phyloP scores from a whole-genome alignment of 2,888 invertebrate genomes.

The Mythimna ferrago region DNA sequence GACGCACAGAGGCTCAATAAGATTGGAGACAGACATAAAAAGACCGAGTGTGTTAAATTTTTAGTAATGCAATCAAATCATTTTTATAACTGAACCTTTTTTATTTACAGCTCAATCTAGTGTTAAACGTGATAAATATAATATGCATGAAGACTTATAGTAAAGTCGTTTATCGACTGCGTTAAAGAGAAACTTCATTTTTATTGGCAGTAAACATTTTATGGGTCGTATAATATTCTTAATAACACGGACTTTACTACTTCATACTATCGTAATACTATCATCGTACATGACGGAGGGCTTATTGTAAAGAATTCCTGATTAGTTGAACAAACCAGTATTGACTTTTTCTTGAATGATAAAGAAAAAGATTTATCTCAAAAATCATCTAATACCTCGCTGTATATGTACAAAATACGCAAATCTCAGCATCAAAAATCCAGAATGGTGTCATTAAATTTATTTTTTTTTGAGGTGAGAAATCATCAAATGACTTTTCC shows the following conservation, averaged over 20 bases:
- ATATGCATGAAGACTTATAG: conserved; percentile 22
- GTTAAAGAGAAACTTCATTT: conserved; percentile 19
- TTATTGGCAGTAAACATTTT: conserved; percentile 31
- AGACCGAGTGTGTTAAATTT: background rate
- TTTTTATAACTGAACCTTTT: background rate
- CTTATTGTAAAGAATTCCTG: background rate
- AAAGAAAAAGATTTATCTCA: no score
- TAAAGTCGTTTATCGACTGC: conserved; percentile 30
- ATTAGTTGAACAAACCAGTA: background rate
- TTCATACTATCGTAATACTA: background rate
- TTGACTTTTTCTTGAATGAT: background rate
- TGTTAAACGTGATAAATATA: conserved; percentile 17
- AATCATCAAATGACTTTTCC: no score
- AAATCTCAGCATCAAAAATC: no score
- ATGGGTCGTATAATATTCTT: conserved; percentile 68
- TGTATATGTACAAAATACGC: no score
- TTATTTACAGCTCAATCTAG: background rate
- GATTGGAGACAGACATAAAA: background rate
- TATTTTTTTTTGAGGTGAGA: no score
- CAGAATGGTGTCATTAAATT: no score
- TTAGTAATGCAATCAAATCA: background rate
- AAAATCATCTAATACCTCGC: no score
- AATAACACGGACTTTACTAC: conserved; percentile 32
- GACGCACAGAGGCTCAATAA: background rate
- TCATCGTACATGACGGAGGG: background rate